These are phyloP conservation scores for Brachymystax lenok DNA, from an alignment of 2,797 vertebrate species.

Conservation along the genomic window DNA sequence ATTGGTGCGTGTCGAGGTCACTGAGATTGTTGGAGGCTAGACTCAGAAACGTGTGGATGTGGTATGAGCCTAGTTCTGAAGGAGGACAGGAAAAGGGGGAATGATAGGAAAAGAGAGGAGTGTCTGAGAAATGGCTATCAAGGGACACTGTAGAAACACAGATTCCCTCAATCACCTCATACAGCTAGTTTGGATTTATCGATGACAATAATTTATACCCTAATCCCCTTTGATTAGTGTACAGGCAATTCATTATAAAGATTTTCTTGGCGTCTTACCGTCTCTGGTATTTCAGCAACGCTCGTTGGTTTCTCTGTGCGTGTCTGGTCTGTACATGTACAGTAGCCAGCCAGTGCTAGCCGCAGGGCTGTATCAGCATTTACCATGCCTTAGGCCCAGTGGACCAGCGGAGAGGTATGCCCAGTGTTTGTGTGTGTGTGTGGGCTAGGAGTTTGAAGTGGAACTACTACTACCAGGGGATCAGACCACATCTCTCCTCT, in stretches of 20 bases:
- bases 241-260: neutral
- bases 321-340: neutral
- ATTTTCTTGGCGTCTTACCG: neutral
- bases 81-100: too few relatives aligned
- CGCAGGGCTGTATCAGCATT: neutral
- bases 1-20: constrained; percentile 11
- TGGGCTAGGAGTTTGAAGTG: constrained; percentile 47
- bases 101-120: neutral
- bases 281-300: neutral
- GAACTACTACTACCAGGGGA: constrained; percentile 43
- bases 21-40: neutral
- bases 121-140: neutral
- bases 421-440: constrained; percentile 13
- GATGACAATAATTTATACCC: neutral
- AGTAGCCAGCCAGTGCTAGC: neutral
- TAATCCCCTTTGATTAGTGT: neutral
- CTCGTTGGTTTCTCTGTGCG: neutral
- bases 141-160: neutral
- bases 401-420: neutral
- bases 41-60: neutral
- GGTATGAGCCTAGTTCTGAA: neutral
- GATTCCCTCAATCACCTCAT: neutral
- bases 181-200: neutral
- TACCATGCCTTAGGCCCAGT: neutral
- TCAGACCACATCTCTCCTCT: constrained; percentile 37